Conservation (phyloP, 2,797 vertebrate species). For the Gastrophryne carolinensis region DNA sequence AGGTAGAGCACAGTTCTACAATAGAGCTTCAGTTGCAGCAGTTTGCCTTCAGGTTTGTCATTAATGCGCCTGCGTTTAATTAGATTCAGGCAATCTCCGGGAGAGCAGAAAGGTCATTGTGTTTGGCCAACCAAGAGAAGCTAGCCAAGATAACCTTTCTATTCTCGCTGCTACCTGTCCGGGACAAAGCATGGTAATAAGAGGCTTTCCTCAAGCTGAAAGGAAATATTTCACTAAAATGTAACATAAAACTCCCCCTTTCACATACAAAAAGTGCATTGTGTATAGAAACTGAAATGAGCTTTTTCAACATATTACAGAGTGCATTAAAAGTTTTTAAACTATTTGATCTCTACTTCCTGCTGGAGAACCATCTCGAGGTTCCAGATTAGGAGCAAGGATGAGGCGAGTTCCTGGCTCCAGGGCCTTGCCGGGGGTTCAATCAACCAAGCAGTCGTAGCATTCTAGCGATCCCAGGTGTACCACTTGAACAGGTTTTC, state of each 20-base stretch:
- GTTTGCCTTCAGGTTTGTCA: conserved; percentile 22
- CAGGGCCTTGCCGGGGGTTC: too few species aligned
- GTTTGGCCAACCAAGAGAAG: not conserved
- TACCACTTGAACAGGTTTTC: too few species aligned
- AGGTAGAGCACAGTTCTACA: too few species aligned
- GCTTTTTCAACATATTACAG: too few species aligned
- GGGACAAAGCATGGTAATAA: not conserved
- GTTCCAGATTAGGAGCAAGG: too few species aligned
- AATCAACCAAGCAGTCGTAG: too few species aligned
- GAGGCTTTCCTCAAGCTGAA: not conserved
- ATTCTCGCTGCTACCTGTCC: not conserved
- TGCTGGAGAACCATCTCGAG: too few species aligned
- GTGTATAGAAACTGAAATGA: not conserved
- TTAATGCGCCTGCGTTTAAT: conserved; percentile 29
- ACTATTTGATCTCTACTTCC: too few species aligned
- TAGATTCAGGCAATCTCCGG: conserved; percentile 21
- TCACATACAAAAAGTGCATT: not conserved
- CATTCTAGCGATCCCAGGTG: too few species aligned
- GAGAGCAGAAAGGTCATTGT: conserved; percentile 31
- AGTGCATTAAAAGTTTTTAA: too few species aligned
- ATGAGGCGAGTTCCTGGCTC: too few species aligned
- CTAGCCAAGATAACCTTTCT: not conserved
- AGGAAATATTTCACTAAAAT: not conserved
- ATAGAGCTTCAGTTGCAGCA: not conserved
- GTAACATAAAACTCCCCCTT: not conserved